A percentile compares a stretch with the other conserved stretches of the same genome.
Conservation (phyloP, 2,888 invertebrate genomes). For the Cryptocephalus primarius region DNA sequence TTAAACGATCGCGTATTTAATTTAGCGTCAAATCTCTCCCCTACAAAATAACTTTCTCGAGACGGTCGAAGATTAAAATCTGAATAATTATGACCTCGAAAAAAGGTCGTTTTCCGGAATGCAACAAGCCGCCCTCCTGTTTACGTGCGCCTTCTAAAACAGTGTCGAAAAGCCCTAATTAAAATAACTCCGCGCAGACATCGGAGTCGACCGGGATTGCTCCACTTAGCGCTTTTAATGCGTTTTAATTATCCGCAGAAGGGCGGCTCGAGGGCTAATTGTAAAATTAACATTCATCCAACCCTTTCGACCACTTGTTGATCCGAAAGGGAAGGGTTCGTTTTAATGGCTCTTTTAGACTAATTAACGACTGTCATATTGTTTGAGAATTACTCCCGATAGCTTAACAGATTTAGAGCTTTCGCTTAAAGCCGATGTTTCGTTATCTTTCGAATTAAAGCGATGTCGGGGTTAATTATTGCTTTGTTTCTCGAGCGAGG, state of each 20-base stretch:
- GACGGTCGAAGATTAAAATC: neutral
- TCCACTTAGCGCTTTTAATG: neutral
- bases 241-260: neutral
- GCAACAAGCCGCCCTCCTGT: too few relatives aligned
- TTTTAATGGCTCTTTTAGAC: conserved; percentile 18
- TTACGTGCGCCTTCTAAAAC: neutral
- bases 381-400: conserved; percentile 15
- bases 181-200: neutral
- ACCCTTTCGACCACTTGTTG: conserved; percentile 29
- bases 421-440: conserved; percentile 12
- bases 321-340: conserved; percentile 21
- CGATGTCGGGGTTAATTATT: too few relatives aligned
- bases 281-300: conserved; percentile 26
- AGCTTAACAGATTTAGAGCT: conserved; percentile 16
- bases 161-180: neutral
- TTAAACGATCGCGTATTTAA: too few relatives aligned
- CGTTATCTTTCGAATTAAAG: conserved; percentile 6
- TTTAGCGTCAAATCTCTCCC: too few relatives aligned
- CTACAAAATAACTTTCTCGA: too few relatives aligned
- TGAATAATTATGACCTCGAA: neutral
- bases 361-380: conserved; percentile 27
- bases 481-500: too few relatives aligned
- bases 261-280: conserved; percentile 23
- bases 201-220: neutral
- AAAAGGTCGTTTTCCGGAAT: too few relatives aligned